Percentiles rank a stretch among this genome's conserved stretches.
Conservation (phyloP, 1,140 invertebrate species). For the Bombus pyrosoma region DNA sequence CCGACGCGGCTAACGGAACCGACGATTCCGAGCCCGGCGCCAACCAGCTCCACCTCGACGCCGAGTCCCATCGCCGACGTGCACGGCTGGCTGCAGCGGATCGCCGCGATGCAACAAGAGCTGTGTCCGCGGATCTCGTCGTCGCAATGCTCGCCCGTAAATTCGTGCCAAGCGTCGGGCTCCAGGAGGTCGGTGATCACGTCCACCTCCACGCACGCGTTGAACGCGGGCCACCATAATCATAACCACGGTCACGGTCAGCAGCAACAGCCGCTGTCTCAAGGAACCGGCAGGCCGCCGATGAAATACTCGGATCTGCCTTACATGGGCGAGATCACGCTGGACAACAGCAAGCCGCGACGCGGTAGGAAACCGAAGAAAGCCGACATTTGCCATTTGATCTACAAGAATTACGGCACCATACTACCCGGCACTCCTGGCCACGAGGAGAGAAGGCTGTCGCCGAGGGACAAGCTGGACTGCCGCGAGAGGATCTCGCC, state of each 20-base stretch:
- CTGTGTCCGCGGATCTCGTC: constrained; percentile 68
- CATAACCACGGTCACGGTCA: constrained; percentile 54
- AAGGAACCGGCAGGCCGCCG: constrained; percentile 77
- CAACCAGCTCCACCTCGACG: constrained; percentile 75
- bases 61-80: constrained; percentile 81
- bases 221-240: constrained; percentile 54
- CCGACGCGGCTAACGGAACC: constrained; percentile 60
- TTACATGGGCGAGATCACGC: constrained; percentile 95
- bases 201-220: constrained; percentile 68
- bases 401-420: constrained; percentile 94
- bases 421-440: constrained; percentile 89
- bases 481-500: constrained; percentile 57
- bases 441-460: constrained; percentile 75
- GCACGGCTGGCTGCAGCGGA: constrained; percentile 88
- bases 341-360: constrained; percentile 92
- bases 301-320: constrained; percentile 92
- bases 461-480: constrained; percentile 58
- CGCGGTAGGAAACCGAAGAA: constrained; percentile 94
- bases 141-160: constrained; percentile 43
- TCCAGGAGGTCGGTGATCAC: constrained; percentile 75
- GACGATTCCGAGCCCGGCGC: constrained; percentile 66
- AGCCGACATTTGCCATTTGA: constrained; percentile 94
- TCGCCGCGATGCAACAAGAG: constrained; percentile 87
- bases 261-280: constrained; percentile 50
- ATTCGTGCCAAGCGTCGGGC: constrained; percentile 37